Base-by-base conservation (phyloP, 1,140 invertebrate species). In the Eumeta japonica region DNA sequence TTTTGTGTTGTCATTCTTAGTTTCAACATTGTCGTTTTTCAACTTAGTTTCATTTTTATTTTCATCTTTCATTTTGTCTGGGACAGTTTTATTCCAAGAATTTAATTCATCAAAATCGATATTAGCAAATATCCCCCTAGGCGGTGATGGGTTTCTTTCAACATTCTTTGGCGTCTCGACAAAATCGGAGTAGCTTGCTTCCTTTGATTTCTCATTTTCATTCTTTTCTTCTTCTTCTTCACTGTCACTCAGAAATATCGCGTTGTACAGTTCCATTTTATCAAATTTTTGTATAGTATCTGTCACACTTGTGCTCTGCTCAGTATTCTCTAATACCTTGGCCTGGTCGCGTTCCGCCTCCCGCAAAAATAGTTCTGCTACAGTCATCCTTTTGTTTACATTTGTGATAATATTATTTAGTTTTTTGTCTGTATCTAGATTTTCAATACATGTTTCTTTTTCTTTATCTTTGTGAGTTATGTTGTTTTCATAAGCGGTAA, bases 81-180 rank as follows among this genome's bases (percentile, higher is more conserved):
- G 50, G n/a, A 42, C 19, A 29, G 32, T 51, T 45, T 75, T 73
- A 34, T 66, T 67, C 62, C 74, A 79, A 10, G 71, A 70, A 37
- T 75, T 70, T 1, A 83, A 46, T 52, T 66, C 72, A 43, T 85
- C 82, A 10, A 87, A 77, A 66, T 87, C 83, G 14, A 90, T 63
- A 42, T 86, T 83, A 0, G 85, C 85, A 52, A 90, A 90, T 35
- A 89, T 86, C 1, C 86, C 86, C 41, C 82, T 75, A 1, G 84
- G 81, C 1, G 85, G 84, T 3, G 84, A 86, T 7, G 65, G 78
- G 39, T 86, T 88, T 35, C 83, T 76, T 44, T 82, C 63, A 1
- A 75, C 31, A 55, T 81, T 82, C 11, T 64, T 49, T 3, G 46
- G 41, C 27, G 17, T 13, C n/a, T 42, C 46, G 15, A 27, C 17